phyloP scores from a whole-genome alignment of 2,888 invertebrate species.

The Epistrophe eligans region DNA sequence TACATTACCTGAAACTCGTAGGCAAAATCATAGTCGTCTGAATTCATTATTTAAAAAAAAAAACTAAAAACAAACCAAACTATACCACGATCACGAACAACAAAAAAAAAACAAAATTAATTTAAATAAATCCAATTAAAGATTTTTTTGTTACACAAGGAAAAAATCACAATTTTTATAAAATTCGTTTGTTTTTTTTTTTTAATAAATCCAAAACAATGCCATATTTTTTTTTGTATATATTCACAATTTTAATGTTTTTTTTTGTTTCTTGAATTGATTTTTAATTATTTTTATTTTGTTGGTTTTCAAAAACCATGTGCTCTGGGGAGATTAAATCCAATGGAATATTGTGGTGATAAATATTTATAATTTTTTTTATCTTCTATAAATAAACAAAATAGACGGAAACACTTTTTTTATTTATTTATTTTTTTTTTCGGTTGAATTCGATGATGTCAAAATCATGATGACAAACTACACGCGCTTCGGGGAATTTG shows the following conservation, averaged over 20 bases:
- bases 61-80: not conserved
- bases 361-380: slow-evolving; percentile 44
- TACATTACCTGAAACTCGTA: slow-evolving; percentile 87
- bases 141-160: slow-evolving; percentile 27
- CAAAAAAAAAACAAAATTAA: slow-evolving; percentile 13
- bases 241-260: slow-evolving; percentile 53
- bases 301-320: slow-evolving; percentile 10
- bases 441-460: slow-evolving; percentile 42
- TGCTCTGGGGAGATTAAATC: slow-evolving; percentile 13
- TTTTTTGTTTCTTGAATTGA: slow-evolving; percentile 41
- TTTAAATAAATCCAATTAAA: slow-evolving; percentile 35
- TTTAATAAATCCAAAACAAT: slow-evolving; percentile 48
- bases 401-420: slow-evolving; percentile 39
- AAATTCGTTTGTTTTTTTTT: slow-evolving; percentile 24
- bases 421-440: slow-evolving; percentile 9
- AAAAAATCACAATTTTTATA: slow-evolving; percentile 47
- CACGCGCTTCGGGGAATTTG: slow-evolving; percentile 10
- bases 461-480: slow-evolving; percentile 49
- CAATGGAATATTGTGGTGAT: slow-evolving; percentile 13
- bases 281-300: not conserved
- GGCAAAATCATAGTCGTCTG: slow-evolving; percentile 87
- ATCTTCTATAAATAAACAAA: slow-evolving; percentile 57
- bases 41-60: slow-evolving; percentile 56
- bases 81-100: slow-evolving; percentile 18
- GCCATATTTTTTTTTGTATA: slow-evolving; percentile 40